These are phyloP conservation scores for Ophraella communa DNA, from an alignment of 2,888 invertebrate genomes.

Conservation along the genomic window DNA sequence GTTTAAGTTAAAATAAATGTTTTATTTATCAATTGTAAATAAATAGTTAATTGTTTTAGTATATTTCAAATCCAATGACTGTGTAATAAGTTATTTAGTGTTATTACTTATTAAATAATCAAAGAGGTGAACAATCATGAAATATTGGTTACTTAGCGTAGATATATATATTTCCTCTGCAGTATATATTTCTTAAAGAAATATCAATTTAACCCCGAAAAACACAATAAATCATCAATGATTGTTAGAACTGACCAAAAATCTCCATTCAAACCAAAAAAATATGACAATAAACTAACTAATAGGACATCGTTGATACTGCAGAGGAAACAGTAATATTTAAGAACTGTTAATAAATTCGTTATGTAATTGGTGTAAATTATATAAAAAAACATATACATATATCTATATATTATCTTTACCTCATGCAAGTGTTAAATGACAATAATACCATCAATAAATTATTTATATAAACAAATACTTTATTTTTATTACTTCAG, in stretches of 20 bases:
- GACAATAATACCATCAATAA: constrained; percentile 60
- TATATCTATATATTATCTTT: constrained; percentile 48
- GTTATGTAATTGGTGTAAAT: constrained; percentile 53
- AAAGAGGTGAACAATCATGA: constrained; percentile 49
- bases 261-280: too few species aligned
- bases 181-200: background rate
- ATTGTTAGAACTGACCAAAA: too few species aligned
- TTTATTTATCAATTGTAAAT: constrained; percentile 20
- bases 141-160: constrained; percentile 48
- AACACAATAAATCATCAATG: too few species aligned
- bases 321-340: constrained; percentile 30
- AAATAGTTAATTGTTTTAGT: constrained; percentile 24
- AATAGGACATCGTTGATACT: background rate
- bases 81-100: constrained; percentile 28
- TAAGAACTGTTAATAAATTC: constrained; percentile 49
- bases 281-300: background rate
- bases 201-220: too few species aligned
- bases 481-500: background rate
- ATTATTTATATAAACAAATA: constrained; percentile 42
- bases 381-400: constrained; percentile 45
- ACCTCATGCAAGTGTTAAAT: constrained; percentile 55
- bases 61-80: constrained; percentile 18
- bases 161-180: constrained; percentile 28
- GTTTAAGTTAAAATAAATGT: background rate
- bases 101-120: constrained; percentile 37